Conservation (phyloP, 2,888 invertebrate genomes). For the Leucoma salicis region DNA sequence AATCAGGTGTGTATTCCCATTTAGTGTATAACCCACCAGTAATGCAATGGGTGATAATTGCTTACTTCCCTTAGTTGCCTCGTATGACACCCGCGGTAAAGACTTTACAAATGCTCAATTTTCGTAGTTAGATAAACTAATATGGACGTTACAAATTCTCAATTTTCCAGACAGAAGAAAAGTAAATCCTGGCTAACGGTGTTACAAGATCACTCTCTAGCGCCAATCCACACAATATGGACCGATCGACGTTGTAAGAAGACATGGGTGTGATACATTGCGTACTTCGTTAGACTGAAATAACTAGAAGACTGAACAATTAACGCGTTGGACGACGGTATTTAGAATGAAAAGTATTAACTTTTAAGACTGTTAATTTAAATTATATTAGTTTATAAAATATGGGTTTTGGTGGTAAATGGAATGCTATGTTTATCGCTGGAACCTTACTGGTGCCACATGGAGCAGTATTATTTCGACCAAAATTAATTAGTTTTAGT, state of each 20-base stretch:
- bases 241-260: slow-evolving; percentile 56
- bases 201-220: slow-evolving; percentile 40
- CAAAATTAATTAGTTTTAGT: too few species aligned
- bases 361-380: not conserved
- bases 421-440: too few species aligned
- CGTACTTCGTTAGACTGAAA: slow-evolving; percentile 1
- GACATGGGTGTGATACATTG: slow-evolving; percentile 43
- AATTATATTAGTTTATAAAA: not conserved
- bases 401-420: too few species aligned
- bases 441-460: too few species aligned
- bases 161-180: slow-evolving; percentile 60
- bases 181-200: slow-evolving; percentile 41
- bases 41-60: too few species aligned
- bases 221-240: slow-evolving; percentile 66
- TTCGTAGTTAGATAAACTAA: slow-evolving; percentile 51
- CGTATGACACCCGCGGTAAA: too few species aligned
- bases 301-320: slow-evolving; percentile 8
- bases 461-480: too few species aligned
- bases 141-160: slow-evolving; percentile 37
- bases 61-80: too few species aligned
- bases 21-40: too few species aligned
- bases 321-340: not conserved
- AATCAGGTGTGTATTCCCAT: too few species aligned
- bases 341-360: not conserved
- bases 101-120: not conserved